Base-by-base conservation (phyloP, 2,888 invertebrate genomes). In the Dendrolimus pini region DNA sequence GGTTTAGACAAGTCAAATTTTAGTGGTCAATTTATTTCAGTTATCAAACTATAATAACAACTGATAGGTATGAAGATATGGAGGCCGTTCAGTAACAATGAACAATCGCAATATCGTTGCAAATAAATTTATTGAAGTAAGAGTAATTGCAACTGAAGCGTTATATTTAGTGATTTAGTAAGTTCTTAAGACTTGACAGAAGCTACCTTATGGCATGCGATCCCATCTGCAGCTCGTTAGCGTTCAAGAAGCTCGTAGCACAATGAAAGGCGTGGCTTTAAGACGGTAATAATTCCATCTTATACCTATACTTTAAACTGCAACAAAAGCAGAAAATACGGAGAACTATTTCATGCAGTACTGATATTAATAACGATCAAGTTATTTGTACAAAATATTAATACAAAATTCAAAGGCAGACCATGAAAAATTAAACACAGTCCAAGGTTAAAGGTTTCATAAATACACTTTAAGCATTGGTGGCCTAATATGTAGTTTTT, bases 211-310 rank as follows among this genome's bases (percentile, higher is more conserved):
- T 47, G 47, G 47, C 47, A 47, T 47, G 9, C 47, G 83, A 88
- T 87, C 75, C 65, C 77, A 87, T 86, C 85, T 66, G 67, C 59
- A 62, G 65, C 83, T 89, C 83, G 85, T 89, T 88, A 87, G 77
- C 74, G 80, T 75, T 71, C 68, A 72, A 82, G 80, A 77, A 71
- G 68, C 70, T 65, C 69, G 66, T 65, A 64, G 70, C 67, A 85
- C 85, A 87, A 86, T 82, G 79, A 65, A 67, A 68, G 79, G 83
- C 74, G 78, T 75, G 78, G 76, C 69, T 65, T 57, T 60, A 65
- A 65, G 66, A 70, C 65, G 70, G 47, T 12, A 47, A 47, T 47
- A 47, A 47, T 47, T 47, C 47, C 47, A 47, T 47, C 47, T 47
- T 47, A 47, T 47, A 12, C 47, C 47, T 47, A 47, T 47, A 47